Percentiles rank a stretch among this genome's conserved stretches.
These are phyloP conservation scores for Hyposmocoma kahamanoa DNA, from an alignment of 1,140 invertebrate species.

Conservation along the genomic window DNA sequence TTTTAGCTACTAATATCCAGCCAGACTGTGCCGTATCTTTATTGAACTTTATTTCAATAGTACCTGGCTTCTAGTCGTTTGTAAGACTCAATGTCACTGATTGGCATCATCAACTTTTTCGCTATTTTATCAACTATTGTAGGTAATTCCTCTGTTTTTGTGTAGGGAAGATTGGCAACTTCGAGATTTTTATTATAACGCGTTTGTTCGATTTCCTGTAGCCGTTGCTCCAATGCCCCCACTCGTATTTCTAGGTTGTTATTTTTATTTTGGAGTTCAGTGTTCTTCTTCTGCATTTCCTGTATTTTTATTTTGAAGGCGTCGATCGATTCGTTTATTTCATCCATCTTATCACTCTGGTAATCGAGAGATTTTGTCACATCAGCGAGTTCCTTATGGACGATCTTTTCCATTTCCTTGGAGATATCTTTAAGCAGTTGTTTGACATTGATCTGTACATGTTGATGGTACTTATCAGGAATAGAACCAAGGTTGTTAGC, in stretches of 20 bases:
- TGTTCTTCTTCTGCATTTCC: conserved; percentile 29
- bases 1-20: conserved; percentile 17
- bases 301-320: conserved; percentile 30
- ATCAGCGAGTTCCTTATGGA: no score
- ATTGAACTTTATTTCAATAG: conserved; percentile 20
- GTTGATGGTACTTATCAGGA: no score
- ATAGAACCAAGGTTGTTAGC: no score
- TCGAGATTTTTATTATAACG: conserved; percentile 19
- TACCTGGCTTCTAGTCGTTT: conserved; percentile 16
- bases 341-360: no score
- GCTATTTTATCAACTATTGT: conserved; percentile 13
- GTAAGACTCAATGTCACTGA: conserved; percentile 10
- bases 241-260: no score
- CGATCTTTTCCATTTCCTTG: no score
- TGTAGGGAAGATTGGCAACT: conserved; percentile 26
- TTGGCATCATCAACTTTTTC: conserved; percentile 13
- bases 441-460: no score
- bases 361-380: no score
- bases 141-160: conserved; percentile 5
- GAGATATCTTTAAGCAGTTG: no score
- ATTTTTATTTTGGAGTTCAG: conserved; percentile 27
- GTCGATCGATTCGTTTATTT: no score
- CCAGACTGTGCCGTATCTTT: conserved; percentile 6
- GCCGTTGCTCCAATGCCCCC: conserved; percentile 17
- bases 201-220: conserved; percentile 23